Base-by-base conservation (phyloP, 2,888 invertebrate genomes). In the Azorinus chamasolen region DNA sequence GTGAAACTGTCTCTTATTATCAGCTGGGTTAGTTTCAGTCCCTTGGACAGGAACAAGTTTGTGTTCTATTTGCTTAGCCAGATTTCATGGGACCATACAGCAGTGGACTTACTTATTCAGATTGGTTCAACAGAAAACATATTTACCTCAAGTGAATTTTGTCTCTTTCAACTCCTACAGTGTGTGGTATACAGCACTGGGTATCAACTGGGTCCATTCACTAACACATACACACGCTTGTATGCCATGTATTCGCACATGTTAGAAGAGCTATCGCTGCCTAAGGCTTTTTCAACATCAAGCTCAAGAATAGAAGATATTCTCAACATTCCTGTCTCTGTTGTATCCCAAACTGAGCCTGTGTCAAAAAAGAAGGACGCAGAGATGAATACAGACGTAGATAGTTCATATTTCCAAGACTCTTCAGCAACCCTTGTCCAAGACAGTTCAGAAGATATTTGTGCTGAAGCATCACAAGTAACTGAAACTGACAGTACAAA, bases 61-160 rank as follows among this genome's bases (percentile, higher is more conserved):
- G 94, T 95, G 83, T 93, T 94, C 74, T 93, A 93, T 71, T 89
- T 95, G 27, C 90, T 95, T 59, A 79, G 66, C 8, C 64, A 55
- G n/a, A 51, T 89, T 8, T 61, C 57, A 12, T 89, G 87, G 88
- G 62, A 58, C 14, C 51, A 69, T 8, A 37, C 85, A 14, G 75
- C 72, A 6, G 61, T 79, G 20, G 76, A 86, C 18, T 73, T 87
- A 0, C 70, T 93, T 4, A 89, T 90, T 55, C 94, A 94, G 79
- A 94, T 95, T 82, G 91, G 95, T 64, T 94, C 95, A 83, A 93
- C 86, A 46, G 94, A 95, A 78, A 93, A 94, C 39, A 90, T 95
- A 54, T 95, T 95, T 88, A 93, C 92, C 37, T 94, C 94, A 68
- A 95, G 94, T 84, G 94, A 95, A 84, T 89, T 94, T 54, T 94